These are phyloP conservation scores for Camponotus floridanus DNA, from an alignment of 1,140 invertebrate species.

Conservation along the genomic window DNA sequence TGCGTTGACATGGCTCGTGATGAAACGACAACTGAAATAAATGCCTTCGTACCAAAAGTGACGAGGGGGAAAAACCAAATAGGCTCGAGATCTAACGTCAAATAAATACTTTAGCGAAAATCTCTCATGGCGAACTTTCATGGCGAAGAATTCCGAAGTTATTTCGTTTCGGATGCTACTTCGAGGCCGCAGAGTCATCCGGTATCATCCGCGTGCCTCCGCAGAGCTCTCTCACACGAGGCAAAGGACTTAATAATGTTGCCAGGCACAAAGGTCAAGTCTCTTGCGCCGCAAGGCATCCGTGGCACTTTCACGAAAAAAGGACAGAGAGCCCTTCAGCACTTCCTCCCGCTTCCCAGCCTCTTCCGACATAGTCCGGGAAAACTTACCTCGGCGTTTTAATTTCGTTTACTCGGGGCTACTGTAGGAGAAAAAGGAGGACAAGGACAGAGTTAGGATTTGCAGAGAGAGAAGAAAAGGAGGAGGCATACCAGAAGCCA, in stretches of 20 bases:
- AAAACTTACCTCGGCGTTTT: slow-evolving; percentile 83
- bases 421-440: slow-evolving; percentile 4
- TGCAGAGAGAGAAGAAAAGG: slow-evolving; percentile 14
- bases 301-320: slow-evolving; percentile 71
- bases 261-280: slow-evolving; percentile 82
- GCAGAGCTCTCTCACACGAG: slow-evolving; percentile 65
- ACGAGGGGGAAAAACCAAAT: neutral
- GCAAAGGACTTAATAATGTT: slow-evolving; percentile 84
- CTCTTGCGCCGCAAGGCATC: slow-evolving; percentile 77
- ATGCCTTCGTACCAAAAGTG: slow-evolving; percentile 27
- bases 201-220: slow-evolving; percentile 68
- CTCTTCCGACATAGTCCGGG: slow-evolving; percentile 60
- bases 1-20: neutral
- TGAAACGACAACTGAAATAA: slow-evolving; percentile 44
- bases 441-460: neutral
- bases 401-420: slow-evolving; percentile 81
- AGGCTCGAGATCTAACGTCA: slow-evolving; percentile 29
- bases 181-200: slow-evolving; percentile 56
- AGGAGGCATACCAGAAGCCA: slow-evolving; percentile 48
- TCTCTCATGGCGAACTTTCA: slow-evolving; percentile 44
- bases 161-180: slow-evolving; percentile 76
- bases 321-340: slow-evolving; percentile 38
- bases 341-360: slow-evolving; percentile 37
- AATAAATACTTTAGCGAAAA: slow-evolving; percentile 64
- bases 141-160: slow-evolving; percentile 78